These are phyloP conservation scores for Zaprionus nigranus DNA, from an alignment of 1,140 invertebrate species.

Conservation along the genomic window DNA sequence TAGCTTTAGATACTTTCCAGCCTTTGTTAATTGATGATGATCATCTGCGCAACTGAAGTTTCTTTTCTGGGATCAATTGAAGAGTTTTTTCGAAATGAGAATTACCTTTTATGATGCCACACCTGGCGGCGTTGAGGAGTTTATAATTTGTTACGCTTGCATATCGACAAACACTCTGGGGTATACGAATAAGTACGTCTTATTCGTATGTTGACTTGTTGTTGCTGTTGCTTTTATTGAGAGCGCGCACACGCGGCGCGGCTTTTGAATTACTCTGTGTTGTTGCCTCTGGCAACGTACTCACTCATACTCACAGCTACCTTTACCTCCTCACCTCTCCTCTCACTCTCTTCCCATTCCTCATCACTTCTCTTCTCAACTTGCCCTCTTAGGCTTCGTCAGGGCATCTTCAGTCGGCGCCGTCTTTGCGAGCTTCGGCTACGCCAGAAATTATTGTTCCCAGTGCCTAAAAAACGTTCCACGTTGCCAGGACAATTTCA, in stretches of 20 bases:
- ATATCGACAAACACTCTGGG: slow-evolving; percentile 21
- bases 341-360: background rate
- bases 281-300: slow-evolving; percentile 43
- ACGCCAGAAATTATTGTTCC: slow-evolving; percentile 42
- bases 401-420: slow-evolving; percentile 14
- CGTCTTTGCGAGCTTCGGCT: slow-evolving; percentile 37
- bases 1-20: background rate
- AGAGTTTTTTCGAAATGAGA: background rate
- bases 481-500: slow-evolving; percentile 58
- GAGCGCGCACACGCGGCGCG: slow-evolving; percentile 33
- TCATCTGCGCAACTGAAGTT: background rate
- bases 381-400: slow-evolving; percentile 5
- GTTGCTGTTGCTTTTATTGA: slow-evolving; percentile 39
- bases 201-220: slow-evolving; percentile 7
- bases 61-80: background rate
- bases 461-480: slow-evolving; percentile 52
- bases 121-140: background rate
- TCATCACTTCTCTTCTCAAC: background rate
- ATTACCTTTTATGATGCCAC: background rate
- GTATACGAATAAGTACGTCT: slow-evolving; percentile 39
- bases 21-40: background rate
- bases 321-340: background rate
- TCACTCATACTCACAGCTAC: background rate
- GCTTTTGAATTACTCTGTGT: slow-evolving; percentile 38
- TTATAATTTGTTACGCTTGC: slow-evolving; percentile 26